Base-by-base conservation (phyloP, 2,797 vertebrate genomes). In the Pitangus sulphuratus region DNA sequence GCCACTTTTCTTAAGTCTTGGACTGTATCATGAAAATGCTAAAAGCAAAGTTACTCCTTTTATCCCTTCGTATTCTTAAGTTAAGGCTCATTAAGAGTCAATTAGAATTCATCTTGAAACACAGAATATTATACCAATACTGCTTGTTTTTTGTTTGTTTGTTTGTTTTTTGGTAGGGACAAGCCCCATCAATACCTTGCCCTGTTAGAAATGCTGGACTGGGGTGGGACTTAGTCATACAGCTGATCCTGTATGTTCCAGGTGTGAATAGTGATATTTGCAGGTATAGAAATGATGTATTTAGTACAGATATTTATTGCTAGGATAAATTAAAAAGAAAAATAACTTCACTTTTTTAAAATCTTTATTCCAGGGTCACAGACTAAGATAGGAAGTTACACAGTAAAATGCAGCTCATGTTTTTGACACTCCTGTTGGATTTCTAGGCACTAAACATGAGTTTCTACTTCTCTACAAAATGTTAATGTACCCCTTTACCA, bases 281-380 rank as follows among this genome's bases (percentile, higher is more conserved):
- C 9, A 42, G 3, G 7, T 35, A n/a, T 48, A n/a, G 77, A 64
- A 42, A 39, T 50, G 53, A 2, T 26, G 2, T 15, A 35, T 42
- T 57, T 65, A n/a, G 24, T 21, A 50, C 0, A 37, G n/a, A 47
- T 30, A 30, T 19, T 60, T 47, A 39, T 31, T 78, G 78, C 19
- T 20, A 90, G 4, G 10, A 50, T 54, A 62, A 75, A 84, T 47
- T 35, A 26, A 37, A 31, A 66, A 51, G 10, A 35, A 21, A 66
- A 80, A 3, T 9, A 78, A 57, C 8, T 48, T 90, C 3, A 10
- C 4, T 50, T 62, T 50, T 62, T 22, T 1, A 4, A 40, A 58
- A 47, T 65, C 22, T 97, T 95, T 97, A 96, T 96, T 97, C 15
- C 62, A 81, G 65, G 5, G 4, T 88, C 39, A 72, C 21, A 93